phyloP scores from a whole-genome alignment of 2,113 vertebrate species.

The Ammodytes dubius region DNA sequence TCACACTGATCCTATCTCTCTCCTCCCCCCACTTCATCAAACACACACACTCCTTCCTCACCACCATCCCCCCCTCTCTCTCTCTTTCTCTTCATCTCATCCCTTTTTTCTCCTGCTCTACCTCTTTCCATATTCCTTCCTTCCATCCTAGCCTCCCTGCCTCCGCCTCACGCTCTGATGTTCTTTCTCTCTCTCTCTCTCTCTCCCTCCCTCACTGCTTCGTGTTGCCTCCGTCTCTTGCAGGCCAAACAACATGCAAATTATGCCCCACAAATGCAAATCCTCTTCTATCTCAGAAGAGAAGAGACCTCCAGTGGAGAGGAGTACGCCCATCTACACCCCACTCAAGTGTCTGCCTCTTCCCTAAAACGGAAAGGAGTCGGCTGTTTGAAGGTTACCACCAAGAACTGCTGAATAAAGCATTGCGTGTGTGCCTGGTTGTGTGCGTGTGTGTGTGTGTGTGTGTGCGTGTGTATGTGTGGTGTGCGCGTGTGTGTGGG shows the following conservation, averaged over 20 bases:
- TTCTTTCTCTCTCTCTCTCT: slow-evolving; percentile 36
- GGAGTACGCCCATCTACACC: slow-evolving; percentile 29
- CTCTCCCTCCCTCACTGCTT: background rate
- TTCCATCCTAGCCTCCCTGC: slow-evolving; percentile 18
- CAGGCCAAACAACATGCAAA: slow-evolving; percentile 74
- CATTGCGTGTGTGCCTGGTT: background rate
- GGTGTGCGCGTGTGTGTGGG: too few species aligned
- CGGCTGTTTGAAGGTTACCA: slow-evolving; percentile 62
- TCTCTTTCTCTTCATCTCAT: slow-evolving; percentile 14
- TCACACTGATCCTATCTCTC: slow-evolving; percentile 56
- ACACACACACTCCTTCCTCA: too few species aligned
- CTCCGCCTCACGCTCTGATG: slow-evolving; percentile 32
- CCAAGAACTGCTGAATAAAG: slow-evolving; percentile 38
- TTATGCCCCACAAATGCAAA: slow-evolving; percentile 79
- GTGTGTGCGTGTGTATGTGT: too few species aligned
- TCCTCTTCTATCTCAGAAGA: slow-evolving; percentile 53
- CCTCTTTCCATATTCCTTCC: slow-evolving; percentile 18
- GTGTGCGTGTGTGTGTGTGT: too few species aligned
- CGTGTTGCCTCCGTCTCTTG: slow-evolving; percentile 1
- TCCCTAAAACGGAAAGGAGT: slow-evolving; percentile 6
- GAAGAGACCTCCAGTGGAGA: slow-evolving; percentile 60
- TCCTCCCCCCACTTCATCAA: background rate
- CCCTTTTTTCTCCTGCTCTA: background rate
- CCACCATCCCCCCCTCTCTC: background rate
- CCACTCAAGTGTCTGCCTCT: slow-evolving; percentile 9